phyloP scores from a whole-genome alignment of 2,888 invertebrate genomes.

The Malthinus seriepunctatus region DNA sequence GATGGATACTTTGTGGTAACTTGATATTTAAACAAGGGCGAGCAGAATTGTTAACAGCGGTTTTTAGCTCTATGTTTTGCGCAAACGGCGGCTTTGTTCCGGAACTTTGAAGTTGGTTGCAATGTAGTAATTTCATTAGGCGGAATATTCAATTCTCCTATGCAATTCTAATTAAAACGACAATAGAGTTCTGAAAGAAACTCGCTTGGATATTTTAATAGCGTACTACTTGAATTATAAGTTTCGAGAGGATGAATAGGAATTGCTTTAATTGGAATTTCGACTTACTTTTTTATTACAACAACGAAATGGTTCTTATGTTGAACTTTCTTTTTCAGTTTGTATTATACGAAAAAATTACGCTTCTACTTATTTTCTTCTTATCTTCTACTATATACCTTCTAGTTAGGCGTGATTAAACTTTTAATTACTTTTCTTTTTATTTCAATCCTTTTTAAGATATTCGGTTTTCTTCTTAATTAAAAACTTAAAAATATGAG shows the following conservation, averaged over 20 bases:
- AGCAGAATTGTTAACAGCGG: constrained; percentile 27
- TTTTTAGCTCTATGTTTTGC: constrained; percentile 23
- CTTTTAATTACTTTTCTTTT: constrained; percentile 12
- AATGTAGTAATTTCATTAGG: constrained; percentile 45
- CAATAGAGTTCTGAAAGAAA: constrained; percentile 47
- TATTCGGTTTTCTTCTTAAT: too few relatives aligned
- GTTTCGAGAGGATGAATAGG: constrained; percentile 34
- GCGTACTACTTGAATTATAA: constrained; percentile 39
- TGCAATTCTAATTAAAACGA: constrained; percentile 48
- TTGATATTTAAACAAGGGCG: constrained; percentile 34
- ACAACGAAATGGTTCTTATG: constrained; percentile 10
- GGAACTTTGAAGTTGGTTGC: constrained; percentile 23
- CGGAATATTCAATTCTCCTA: constrained; percentile 42
- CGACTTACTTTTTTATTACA: constrained; percentile 26
- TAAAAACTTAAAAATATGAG: too few relatives aligned
- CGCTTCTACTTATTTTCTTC: constrained; percentile 12
- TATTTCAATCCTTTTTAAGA: not conserved
- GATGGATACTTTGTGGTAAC: constrained; percentile 29
- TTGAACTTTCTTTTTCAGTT: constrained; percentile 12
- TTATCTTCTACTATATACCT: constrained; percentile 10
- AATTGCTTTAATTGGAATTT: constrained; percentile 34
- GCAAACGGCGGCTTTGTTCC: constrained; percentile 10
- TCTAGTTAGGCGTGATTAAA: constrained; percentile 19
- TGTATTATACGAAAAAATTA: constrained; percentile 15
- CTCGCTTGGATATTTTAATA: constrained; percentile 48